Percentiles rank a stretch among this genome's conserved stretches.
phyloP scores from a whole-genome alignment of 64 coral and sea anemone species.

The Dendronephthya gigantea region DNA sequence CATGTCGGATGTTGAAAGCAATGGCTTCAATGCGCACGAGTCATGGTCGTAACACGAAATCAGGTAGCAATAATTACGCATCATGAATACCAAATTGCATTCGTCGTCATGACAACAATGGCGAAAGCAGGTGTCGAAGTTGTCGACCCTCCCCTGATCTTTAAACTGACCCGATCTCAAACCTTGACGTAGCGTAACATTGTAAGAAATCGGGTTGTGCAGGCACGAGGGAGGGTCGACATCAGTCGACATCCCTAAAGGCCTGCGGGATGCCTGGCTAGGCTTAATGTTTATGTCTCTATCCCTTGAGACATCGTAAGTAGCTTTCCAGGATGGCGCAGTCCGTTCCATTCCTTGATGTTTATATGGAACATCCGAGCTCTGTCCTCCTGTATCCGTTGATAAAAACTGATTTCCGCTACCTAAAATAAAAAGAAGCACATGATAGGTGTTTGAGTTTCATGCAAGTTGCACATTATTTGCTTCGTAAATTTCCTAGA shows the following conservation, averaged over 20 bases:
- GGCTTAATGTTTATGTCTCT: background rate
- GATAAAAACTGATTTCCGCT: too few relatives aligned
- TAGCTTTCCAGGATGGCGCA: background rate
- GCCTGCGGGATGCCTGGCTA: background rate
- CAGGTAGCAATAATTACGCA: slow-evolving; percentile 57
- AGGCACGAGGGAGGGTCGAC: slow-evolving; percentile 45
- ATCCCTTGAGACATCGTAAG: background rate
- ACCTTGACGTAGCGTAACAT: slow-evolving; percentile 80
- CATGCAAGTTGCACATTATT: too few relatives aligned
- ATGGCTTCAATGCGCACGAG: slow-evolving; percentile 47
- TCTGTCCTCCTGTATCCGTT: background rate
- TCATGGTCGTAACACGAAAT: slow-evolving; percentile 42
- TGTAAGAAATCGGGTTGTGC: slow-evolving; percentile 89
- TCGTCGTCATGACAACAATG: slow-evolving; percentile 42
- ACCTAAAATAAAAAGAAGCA: too few relatives aligned
- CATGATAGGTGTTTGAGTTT: too few relatives aligned
- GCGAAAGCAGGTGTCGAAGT: slow-evolving; percentile 45
- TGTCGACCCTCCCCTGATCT: slow-evolving; percentile 86
- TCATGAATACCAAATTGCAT: slow-evolving; percentile 61
- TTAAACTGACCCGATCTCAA: slow-evolving; percentile 78
- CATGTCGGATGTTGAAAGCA: slow-evolving; percentile 32
- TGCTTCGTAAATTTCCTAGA: too few relatives aligned
- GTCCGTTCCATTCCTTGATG: background rate
- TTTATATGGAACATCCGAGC: background rate
- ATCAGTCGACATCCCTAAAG: background rate